Evolutionary conservation across 2,113 vertebrate species (phyloP).

Genomic region (Bos indicus): DNA sequence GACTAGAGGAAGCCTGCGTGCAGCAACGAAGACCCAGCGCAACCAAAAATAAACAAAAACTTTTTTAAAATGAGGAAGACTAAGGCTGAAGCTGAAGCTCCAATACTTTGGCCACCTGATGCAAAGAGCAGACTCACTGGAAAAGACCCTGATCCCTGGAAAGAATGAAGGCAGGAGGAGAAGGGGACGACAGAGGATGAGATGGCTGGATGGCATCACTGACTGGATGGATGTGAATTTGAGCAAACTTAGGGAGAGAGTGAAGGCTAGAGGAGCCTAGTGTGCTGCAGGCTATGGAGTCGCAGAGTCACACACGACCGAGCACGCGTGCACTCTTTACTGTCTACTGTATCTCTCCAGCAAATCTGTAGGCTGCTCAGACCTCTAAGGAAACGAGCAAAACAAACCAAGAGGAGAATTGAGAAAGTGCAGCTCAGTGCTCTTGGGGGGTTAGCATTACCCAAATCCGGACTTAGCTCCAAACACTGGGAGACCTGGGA

Average conservation of each 20-base stretch:
- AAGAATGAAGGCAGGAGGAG: background rate
- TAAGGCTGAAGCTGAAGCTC: background rate
- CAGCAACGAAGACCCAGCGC: background rate
- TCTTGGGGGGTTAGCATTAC: background rate
- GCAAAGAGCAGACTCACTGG: background rate
- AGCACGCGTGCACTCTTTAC: background rate
- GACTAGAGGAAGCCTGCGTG: fast-evolving
- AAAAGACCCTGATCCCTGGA: background rate
- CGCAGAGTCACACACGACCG: fast-evolving
- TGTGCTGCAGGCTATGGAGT: background rate
- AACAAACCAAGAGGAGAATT: background rate
- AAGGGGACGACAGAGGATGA: background rate
- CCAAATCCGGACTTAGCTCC: background rate
- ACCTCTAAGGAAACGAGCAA: background rate
- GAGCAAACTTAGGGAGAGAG: background rate
- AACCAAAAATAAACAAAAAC: background rate
- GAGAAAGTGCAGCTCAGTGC: background rate
- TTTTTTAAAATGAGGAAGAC: background rate
- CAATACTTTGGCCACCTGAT: background rate
- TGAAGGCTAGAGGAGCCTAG: background rate
- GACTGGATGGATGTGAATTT: background rate
- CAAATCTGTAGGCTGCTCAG: background rate
- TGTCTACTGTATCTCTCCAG: background rate
- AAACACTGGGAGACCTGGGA: background rate
- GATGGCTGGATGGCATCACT: background rate